Evolutionary conservation across 2,113 vertebrate genomes (phyloP).

Genomic region (Nothocercus julius): DNA sequence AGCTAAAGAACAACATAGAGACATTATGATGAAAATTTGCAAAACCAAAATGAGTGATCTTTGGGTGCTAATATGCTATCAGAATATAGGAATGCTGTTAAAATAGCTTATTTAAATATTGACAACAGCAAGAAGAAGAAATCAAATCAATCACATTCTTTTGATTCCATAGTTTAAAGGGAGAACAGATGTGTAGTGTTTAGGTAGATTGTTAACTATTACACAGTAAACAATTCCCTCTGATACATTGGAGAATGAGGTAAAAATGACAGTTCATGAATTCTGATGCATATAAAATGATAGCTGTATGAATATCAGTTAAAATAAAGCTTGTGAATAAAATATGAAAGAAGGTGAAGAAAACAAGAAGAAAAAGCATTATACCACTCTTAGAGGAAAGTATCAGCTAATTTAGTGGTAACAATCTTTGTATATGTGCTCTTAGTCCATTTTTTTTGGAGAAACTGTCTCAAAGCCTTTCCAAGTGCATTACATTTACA

Average conservation of each 20-base stretch:
- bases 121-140: neutral
- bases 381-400: neutral
- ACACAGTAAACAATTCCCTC: neutral
- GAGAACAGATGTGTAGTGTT: accelerated
- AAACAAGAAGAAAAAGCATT: neutral
- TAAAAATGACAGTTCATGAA: neutral
- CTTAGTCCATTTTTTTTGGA: neutral
- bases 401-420: no score
- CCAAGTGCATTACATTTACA: neutral
- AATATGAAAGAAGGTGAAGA: neutral
- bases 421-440: no score
- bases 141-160: neutral
- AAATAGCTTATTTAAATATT: neutral
- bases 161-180: neutral
- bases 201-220: neutral
- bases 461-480: neutral
- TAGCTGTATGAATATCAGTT: neutral
- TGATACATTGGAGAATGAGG: neutral
- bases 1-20: neutral
- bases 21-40: neutral
- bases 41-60: neutral
- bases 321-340: neutral
- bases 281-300: neutral
- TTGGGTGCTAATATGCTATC: neutral
- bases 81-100: neutral